phyloP scores from a whole-genome alignment of 2,797 vertebrate genomes.

The Selene dorsalis region DNA sequence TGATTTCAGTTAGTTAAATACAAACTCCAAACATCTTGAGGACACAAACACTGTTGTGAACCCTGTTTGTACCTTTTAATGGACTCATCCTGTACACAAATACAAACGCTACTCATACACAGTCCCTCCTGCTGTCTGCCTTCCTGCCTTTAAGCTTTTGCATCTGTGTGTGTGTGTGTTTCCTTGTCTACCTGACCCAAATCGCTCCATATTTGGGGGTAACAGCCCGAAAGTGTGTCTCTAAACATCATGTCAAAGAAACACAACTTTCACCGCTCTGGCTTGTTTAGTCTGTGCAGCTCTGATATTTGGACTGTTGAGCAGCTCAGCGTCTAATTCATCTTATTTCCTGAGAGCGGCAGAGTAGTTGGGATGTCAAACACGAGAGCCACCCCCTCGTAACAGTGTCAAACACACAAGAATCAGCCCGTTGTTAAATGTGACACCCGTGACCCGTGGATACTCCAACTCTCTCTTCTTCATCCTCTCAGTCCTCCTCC shows the following conservation, averaged over 20 bases:
- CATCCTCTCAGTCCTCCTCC: conserved; percentile 30
- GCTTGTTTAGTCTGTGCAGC: conserved; percentile 82
- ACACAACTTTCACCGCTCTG: conserved; percentile 73
- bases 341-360: conserved; percentile 72
- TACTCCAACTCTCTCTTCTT: conserved; percentile 52
- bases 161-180: conserved; percentile 19
- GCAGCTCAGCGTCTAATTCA: conserved; percentile 68
- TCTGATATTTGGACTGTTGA: conserved; percentile 77
- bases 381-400: conserved; percentile 71
- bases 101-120: conserved; percentile 37
- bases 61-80: conserved; percentile 38
- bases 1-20: conserved; percentile 32
- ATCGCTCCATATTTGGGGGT: conserved; percentile 81
- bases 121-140: conserved; percentile 30
- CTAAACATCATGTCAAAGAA: conserved; percentile 72
- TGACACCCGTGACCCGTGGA: conserved; percentile 69
- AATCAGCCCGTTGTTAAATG: conserved; percentile 71
- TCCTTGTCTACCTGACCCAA: conserved; percentile 62
- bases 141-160: conserved; percentile 22
- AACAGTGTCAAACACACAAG: conserved; percentile 79
- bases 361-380: conserved; percentile 77
- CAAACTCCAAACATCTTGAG: conserved; percentile 33
- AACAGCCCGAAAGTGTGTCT: conserved; percentile 65
- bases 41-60: conserved; percentile 33
- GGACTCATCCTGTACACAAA: conserved; percentile 50